Conservation (phyloP, 2,797 vertebrate genomes). For the Agapornis canus region DNA sequence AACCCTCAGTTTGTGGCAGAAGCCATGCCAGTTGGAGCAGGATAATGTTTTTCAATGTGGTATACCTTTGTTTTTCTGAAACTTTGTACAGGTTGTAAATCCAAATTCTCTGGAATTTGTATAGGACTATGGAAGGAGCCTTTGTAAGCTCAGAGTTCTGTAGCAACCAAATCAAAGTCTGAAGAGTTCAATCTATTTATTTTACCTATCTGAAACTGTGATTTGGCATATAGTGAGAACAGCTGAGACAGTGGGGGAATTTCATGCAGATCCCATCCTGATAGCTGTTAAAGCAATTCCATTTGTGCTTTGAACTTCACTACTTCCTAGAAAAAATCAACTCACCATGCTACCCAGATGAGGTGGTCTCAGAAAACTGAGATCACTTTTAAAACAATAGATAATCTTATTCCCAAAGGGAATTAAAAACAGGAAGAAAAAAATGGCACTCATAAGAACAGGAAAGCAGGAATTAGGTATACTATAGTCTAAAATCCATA, state of each 20-base stretch:
- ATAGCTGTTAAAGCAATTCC: background rate
- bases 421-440: background rate
- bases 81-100: background rate
- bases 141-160: background rate
- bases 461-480: background rate
- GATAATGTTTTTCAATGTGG: background rate
- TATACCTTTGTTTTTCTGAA: background rate
- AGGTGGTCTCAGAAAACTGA: background rate
- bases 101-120: background rate
- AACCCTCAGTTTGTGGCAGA: background rate
- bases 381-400: background rate
- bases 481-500: background rate
- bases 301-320: background rate
- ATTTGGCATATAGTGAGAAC: slow-evolving; percentile 15
- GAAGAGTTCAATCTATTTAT: background rate
- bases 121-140: background rate
- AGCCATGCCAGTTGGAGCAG: background rate
- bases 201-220: background rate
- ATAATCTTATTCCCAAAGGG: background rate
- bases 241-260: slow-evolving; percentile 1
- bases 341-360: background rate
- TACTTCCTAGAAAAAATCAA: slow-evolving; percentile 19
- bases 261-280: background rate
- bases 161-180: background rate
- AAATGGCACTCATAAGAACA: background rate